Evolutionary conservation across 2,888 invertebrate genomes (phyloP), one percentile per base, ranked within the genome.

Genomic region (Scaptomyza reducta): DNA sequence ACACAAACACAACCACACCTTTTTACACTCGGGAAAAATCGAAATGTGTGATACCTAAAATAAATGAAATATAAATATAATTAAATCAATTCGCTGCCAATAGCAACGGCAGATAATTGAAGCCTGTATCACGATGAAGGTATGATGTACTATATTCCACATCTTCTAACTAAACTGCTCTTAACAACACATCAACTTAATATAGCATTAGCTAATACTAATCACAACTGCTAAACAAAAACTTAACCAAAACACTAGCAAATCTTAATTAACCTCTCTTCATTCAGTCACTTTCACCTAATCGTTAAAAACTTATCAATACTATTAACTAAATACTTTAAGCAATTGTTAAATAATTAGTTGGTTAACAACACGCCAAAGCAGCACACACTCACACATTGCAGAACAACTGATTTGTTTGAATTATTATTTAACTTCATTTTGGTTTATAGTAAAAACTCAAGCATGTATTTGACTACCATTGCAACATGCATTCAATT

Each of bases 81-180:
- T 60, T 70, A 77, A 81, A 84, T 84, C 75, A 87, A 94, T 79
- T 84, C 93, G 93, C 92, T 93, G 94, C 88, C 83, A 67, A 87
- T 88, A 90, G 90, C 89, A 90, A 91, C 96, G 96, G 96, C 96
- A 96, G 96, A 96, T 97, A 95, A 94, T 96, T 94, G 96, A 97
- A 94, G 96, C 96, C 94, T 96, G 96, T 96, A 96, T 96, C 94
- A 96, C 96, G 91, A 95, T 97, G 92, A 97, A 97, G 96, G 97
- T 97, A 95, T 94, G 93, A 93, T 86, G 74, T 83, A 38, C 50
- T 25, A 73, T 74, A 75, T 70, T 74, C 71, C 77, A 77, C 67
- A 60, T 74, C 69, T 62, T 57, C 61, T 69, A 70, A 74, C 73
- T 79, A 70, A 70, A 69, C 59, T 60, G 70, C 74, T 70, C 76